Evolutionary conservation across 2,797 vertebrate species (phyloP).

Genomic region (Echeneis naucrates): DNA sequence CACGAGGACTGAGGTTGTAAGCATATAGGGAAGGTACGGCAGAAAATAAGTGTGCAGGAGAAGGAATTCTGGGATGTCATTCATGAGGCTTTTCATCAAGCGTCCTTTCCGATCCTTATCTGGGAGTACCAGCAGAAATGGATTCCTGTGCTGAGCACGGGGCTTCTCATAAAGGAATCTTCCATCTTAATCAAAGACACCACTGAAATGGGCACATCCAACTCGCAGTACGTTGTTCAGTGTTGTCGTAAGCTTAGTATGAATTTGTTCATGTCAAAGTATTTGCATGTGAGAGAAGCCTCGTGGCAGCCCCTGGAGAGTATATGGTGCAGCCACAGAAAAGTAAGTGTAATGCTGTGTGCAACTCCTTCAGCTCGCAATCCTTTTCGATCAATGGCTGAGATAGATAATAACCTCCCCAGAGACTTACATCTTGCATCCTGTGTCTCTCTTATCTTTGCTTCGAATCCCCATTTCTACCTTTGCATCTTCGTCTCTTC

Average conservation of each 20-base stretch:
- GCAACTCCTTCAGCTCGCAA: conserved; percentile 52
- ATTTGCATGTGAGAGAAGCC: conserved; percentile 27
- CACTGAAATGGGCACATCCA: conserved; percentile 37
- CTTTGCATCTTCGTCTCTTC: conserved; percentile 31
- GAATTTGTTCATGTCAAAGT: conserved; percentile 41
- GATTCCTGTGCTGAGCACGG: conserved; percentile 30
- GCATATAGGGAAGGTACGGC: conserved; percentile 24
- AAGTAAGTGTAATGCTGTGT: conserved; percentile 48
- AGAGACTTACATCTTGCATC: conserved; percentile 58
- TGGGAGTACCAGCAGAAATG: conserved; percentile 57
- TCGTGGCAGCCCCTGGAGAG: conserved; percentile 36
- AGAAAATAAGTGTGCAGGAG: conserved; percentile 29
- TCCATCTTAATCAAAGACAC: conserved; percentile 62
- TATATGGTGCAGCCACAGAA: conserved; percentile 46
- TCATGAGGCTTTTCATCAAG: conserved; percentile 60
- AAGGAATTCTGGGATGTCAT: conserved; percentile 51
- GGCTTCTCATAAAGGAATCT: conserved; percentile 61
- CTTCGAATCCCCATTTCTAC: conserved; percentile 33
- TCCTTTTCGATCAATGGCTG: conserved; percentile 65
- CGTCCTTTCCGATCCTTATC: conserved; percentile 50
- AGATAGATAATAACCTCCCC: conserved; percentile 61
- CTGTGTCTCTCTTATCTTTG: conserved; percentile 25
- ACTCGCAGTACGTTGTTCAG: conserved; percentile 18
- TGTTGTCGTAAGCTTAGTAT: conserved; percentile 21
- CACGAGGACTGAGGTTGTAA: conserved; percentile 47